These are phyloP conservation scores for Steinernema hermaphroditum DNA, from an alignment of 2,888 invertebrate species.

Conservation along the genomic window DNA sequence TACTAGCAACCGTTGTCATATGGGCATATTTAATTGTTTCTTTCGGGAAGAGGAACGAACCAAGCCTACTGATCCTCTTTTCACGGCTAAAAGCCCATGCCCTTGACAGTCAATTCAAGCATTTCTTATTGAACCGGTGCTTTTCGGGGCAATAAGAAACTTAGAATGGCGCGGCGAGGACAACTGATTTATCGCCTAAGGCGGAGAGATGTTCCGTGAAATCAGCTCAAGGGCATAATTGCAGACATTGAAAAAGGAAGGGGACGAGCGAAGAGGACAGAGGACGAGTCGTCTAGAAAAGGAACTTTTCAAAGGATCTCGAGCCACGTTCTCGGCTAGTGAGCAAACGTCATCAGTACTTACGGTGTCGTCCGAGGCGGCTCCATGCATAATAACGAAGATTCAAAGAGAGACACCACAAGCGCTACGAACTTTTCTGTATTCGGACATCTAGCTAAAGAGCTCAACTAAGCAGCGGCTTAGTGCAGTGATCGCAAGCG, in stretches of 20 bases:
- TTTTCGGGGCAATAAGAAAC: constrained; percentile 22
- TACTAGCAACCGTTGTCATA: constrained; percentile 19
- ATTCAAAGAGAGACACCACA: neutral
- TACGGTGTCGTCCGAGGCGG: constrained; percentile 16
- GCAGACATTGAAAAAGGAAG: constrained; percentile 19
- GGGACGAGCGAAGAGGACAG: neutral
- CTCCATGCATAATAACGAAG: constrained; percentile 22
- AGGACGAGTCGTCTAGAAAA: neutral
- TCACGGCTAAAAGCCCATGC: neutral
- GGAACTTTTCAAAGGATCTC: neutral
- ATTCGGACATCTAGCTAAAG: too few relatives aligned
- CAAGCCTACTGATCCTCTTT: neutral
- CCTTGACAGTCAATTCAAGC: neutral
- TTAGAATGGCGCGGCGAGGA: neutral
- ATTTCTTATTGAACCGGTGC: constrained; percentile 13
- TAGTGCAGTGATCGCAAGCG: too few relatives aligned
- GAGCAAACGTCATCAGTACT: constrained; percentile 16
- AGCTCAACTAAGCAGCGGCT: too few relatives aligned
- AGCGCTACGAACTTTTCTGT: too few relatives aligned
- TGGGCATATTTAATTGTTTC: neutral
- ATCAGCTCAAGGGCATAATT: constrained; percentile 26
- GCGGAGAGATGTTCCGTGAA: constrained; percentile 15
- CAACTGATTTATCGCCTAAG: constrained; percentile 29
- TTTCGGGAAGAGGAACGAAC: neutral
- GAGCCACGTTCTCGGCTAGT: too few relatives aligned